These are phyloP conservation scores for Hesperophylax magnus DNA, from an alignment of 1,140 invertebrate species.

Conservation along the genomic window DNA sequence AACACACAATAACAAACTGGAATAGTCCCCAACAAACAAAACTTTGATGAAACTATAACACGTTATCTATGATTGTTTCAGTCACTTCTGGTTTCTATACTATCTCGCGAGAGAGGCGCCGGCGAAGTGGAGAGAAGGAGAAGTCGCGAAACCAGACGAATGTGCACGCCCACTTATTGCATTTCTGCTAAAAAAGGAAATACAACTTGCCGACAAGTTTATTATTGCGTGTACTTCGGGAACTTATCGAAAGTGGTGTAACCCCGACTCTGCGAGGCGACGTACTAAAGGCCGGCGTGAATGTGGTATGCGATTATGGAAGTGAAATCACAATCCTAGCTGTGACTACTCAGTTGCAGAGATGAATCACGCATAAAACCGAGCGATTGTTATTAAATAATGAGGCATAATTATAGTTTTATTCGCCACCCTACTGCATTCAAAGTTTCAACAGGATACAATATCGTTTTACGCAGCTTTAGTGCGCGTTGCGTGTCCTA, in stretches of 20 bases:
- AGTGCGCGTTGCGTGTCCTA: no score
- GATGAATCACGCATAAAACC: slow-evolving; percentile 8
- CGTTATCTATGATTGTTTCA: background rate
- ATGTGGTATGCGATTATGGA: background rate
- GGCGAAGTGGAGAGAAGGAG: background rate
- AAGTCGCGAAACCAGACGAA: background rate
- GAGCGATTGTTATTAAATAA: no score
- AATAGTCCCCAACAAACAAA: background rate
- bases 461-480: no score
- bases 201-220: slow-evolving; percentile 36
- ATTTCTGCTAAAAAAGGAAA: slow-evolving; percentile 59
- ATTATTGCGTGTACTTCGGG: slow-evolving; percentile 23
- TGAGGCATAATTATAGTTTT: no score
- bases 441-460: no score
- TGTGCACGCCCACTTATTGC: slow-evolving; percentile 58
- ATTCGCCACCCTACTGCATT: no score
- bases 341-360: background rate
- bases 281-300: background rate
- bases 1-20: no score
- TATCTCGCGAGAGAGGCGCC: background rate
- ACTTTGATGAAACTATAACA: background rate
- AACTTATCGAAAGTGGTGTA: slow-evolving; percentile 18
- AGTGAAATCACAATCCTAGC: slow-evolving; percentile 11
- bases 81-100: background rate
- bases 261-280: background rate